Percentiles rank a stretch among this genome's conserved stretches.
Evolutionary conservation across 1,140 invertebrate genomes (phyloP).

Genomic region (Oryzaephilus surinamensis): DNA sequence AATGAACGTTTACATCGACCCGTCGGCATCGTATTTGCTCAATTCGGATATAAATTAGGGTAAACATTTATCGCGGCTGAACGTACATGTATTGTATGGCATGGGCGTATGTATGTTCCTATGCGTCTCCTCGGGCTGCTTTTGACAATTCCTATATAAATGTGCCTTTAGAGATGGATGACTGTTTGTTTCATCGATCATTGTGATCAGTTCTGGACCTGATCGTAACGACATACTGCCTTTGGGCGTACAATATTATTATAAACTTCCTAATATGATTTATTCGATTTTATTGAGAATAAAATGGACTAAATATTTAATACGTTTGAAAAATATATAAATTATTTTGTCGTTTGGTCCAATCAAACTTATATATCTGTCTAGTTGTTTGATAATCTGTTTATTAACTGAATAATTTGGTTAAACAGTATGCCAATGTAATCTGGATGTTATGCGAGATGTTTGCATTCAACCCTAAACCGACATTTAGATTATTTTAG

Average conservation of each 20-base stretch:
- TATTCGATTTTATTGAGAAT: no score
- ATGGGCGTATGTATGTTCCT: conserved; percentile 10
- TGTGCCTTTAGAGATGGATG: conserved; percentile 12
- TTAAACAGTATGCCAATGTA: no score
- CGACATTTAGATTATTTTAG: no score
- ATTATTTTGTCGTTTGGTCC: no score
- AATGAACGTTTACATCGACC: not conserved
- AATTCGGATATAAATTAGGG: conserved; percentile 10
- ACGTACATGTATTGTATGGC: conserved; percentile 4
- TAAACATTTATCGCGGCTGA: conserved; percentile 9
- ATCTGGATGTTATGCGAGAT: no score
- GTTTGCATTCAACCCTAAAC: no score
- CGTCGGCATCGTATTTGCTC: not conserved
- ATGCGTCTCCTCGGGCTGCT: conserved; percentile 10
- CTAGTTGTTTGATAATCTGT: no score
- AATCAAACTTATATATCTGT: no score
- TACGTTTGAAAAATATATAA: no score
- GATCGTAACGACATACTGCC: conserved; percentile 5
- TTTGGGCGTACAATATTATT: conserved; percentile 6
- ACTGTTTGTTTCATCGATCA: conserved; percentile 14
- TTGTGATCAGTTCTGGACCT: conserved; percentile 13
- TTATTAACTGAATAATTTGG: no score
- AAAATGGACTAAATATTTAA: no score
- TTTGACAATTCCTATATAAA: conserved; percentile 14
- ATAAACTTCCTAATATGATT: conserved; percentile 8